Evolutionary conservation across 2,888 invertebrate species (phyloP).

Genomic region (Heliconius ismenius): DNA sequence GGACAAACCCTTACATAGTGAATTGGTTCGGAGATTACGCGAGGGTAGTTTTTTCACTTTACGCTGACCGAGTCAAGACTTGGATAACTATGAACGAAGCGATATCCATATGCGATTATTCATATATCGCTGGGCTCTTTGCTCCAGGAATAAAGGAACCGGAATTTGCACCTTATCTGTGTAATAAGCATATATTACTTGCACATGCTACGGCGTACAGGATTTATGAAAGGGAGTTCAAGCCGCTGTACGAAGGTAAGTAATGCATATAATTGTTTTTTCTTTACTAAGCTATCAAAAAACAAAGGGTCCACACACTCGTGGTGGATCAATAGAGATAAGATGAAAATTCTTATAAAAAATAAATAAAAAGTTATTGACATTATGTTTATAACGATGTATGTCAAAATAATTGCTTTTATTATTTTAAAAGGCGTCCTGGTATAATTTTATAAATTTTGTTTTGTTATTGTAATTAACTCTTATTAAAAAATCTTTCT

Average conservation of each 20-base stretch:
- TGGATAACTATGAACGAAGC: slow-evolving; percentile 91
- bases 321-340: too few species aligned
- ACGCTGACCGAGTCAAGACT: slow-evolving; percentile 82
- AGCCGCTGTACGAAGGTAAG: slow-evolving; percentile 70
- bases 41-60: slow-evolving; percentile 77
- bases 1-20: slow-evolving; percentile 83
- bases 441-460: background rate
- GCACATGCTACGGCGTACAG: slow-evolving; percentile 84
- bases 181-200: slow-evolving; percentile 83
- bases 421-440: background rate
- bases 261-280: background rate
- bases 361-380: too few species aligned
- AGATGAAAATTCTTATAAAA: too few species aligned
- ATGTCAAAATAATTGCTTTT: background rate
- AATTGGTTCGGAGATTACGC: slow-evolving; percentile 85
- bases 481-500: background rate
- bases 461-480: background rate
- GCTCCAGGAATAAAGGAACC: slow-evolving; percentile 61
- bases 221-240: slow-evolving; percentile 80
- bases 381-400: background rate
- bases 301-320: too few species aligned
- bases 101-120: slow-evolving; percentile 60
- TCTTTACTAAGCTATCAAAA: too few species aligned
- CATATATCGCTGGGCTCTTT: slow-evolving; percentile 65
- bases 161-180: slow-evolving; percentile 80